phyloP scores from a whole-genome alignment of 2,113 vertebrate species.

The Mormyrus lacerda region DNA sequence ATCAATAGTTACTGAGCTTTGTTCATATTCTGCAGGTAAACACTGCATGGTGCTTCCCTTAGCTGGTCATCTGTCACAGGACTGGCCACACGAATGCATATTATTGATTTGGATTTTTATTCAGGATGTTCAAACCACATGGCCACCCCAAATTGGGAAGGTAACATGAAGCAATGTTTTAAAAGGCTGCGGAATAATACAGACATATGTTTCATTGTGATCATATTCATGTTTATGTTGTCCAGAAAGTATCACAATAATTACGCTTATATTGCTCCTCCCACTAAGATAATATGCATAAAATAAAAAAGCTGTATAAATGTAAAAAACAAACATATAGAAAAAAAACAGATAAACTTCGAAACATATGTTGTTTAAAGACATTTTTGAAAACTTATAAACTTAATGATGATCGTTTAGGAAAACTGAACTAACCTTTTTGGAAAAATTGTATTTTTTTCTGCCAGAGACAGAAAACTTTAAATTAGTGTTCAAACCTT shows the following conservation, averaged over 20 bases:
- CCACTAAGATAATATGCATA: background rate
- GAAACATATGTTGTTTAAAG: background rate
- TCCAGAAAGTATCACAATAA: background rate
- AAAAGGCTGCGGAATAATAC: background rate
- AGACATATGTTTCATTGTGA: background rate
- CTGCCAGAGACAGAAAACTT: no score
- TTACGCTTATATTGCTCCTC: background rate
- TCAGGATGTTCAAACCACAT: background rate
- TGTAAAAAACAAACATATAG: background rate
- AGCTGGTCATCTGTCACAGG: background rate
- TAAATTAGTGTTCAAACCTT: no score
- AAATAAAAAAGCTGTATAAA: background rate
- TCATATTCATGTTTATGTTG: background rate
- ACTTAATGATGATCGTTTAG: background rate
- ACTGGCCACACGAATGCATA: background rate
- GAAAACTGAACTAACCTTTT: no score
- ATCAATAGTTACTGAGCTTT: background rate
- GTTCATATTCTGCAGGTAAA: background rate
- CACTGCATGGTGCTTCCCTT: background rate
- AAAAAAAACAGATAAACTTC: background rate
- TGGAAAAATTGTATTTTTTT: no score
- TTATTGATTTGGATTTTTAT: background rate
- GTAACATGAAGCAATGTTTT: background rate
- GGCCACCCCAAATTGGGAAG: background rate
- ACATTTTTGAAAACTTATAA: background rate